Evolutionary conservation across 1,140 invertebrate genomes (phyloP), one percentile per base, ranked within the genome.

Genomic region (Helicoverpa armigera): DNA sequence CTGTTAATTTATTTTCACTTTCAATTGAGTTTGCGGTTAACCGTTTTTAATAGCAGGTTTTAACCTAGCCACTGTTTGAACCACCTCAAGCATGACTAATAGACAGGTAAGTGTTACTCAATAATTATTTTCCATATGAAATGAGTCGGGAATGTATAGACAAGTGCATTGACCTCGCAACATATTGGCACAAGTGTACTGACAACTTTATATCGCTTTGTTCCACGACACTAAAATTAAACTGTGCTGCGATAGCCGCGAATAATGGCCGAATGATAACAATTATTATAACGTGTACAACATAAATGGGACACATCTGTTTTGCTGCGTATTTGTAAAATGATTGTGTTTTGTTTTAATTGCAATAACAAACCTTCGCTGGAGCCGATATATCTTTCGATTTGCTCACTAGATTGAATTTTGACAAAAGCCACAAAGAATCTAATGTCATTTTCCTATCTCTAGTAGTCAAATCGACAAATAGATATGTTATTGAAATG

Each of bases 111-210:
- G 14, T 5, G 16, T n/a, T 54, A 54, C 16, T 58, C 3, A 14
- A 10, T 58, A 13, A 61, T 29, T 61, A 61, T 61, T 60, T 9
- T 65, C 29, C 61, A 31, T 11, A n/a, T 65, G n/a, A 16, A 65
- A 43, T 65, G 7, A 65, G 14, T 65, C 60, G 29, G 29, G 60
- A 63, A 35, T 14, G 60, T 48, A 16, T 3, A 10, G 29, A 65
- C 13, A 29, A 65, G 63, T 43, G 31, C 50, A 73, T 14, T 31
- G 29, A 61, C 79, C 23, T 61, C 18, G 56, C 29, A 53, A 43
- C n/a, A 43, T 80, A 50, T 60, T 60, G 29, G 70, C 76, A 78
- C 67, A 56, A 61, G 16, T 67, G 51, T 73, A 73, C 12, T 70
- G 48, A 70, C n/a, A 23, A 29, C n/a, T 72, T 54, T 60, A 56